phyloP scores from a whole-genome alignment of 2,797 vertebrate species.

The Florisuga fusca region DNA sequence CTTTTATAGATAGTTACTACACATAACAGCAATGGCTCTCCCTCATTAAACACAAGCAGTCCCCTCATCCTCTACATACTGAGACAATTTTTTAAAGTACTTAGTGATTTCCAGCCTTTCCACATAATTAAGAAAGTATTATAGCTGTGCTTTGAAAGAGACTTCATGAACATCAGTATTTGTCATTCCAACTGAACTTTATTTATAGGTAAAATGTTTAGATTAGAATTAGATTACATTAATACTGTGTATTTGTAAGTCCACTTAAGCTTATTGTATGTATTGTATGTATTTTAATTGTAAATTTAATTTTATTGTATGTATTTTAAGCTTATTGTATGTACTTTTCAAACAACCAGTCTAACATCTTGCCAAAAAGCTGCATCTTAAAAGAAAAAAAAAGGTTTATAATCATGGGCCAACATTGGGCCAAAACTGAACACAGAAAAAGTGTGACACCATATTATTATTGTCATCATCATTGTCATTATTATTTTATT shows the following conservation, averaged over 20 bases:
- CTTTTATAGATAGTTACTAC: not conserved
- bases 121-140: not conserved
- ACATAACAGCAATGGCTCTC: not conserved
- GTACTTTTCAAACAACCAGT: not conserved
- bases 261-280: not conserved
- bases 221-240: not conserved
- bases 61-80: not conserved
- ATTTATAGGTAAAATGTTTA: not conserved
- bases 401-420: not conserved
- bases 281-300: too few species aligned
- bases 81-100: not conserved
- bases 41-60: not conserved
- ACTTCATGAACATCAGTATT: not conserved
- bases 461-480: not conserved
- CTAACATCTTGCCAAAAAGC: not conserved
- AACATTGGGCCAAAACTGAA: not conserved
- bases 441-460: not conserved
- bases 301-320: too few species aligned
- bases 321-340: not conserved
- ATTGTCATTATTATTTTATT: not conserved
- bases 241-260: not conserved
- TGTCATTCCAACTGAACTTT: not conserved
- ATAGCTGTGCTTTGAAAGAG: not conserved
- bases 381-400: not conserved
- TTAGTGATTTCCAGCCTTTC: not conserved